Conservation (phyloP, 1,140 invertebrate species). For the Tetramorium simillimum region DNA sequence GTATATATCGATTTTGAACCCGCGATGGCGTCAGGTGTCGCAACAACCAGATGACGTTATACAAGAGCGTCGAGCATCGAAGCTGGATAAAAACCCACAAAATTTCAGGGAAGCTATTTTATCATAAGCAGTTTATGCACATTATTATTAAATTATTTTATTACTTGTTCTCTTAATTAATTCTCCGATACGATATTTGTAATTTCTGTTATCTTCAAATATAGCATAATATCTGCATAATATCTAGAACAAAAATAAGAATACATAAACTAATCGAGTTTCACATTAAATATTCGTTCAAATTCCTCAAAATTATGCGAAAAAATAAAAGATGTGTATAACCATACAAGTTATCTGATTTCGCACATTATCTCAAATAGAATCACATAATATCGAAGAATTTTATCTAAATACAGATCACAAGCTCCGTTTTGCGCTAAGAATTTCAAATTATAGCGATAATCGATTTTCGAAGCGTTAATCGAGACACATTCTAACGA, state of each 20-base stretch:
- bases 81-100: not conserved
- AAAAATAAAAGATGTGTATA: not conserved
- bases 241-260: not conserved
- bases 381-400: not conserved
- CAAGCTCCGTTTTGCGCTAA: not conserved
- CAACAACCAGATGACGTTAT: constrained; percentile 24
- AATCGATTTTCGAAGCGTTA: not conserved
- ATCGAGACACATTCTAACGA: not conserved
- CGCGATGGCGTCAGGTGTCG: constrained; percentile 24
- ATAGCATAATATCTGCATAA: not conserved
- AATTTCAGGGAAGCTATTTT: not conserved
- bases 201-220: not conserved
- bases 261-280: not conserved
- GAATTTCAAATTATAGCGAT: not conserved
- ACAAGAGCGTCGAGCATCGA: constrained; percentile 18
- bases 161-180: not conserved
- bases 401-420: not conserved
- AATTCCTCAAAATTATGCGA: not conserved
- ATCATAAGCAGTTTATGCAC: not conserved
- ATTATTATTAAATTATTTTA: not conserved
- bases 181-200: not conserved
- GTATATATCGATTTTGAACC: constrained; percentile 40
- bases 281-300: not conserved
- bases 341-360: not conserved
- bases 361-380: not conserved